phyloP scores from a whole-genome alignment of 2,797 vertebrate species.

The Ctenosaura bakeri region DNA sequence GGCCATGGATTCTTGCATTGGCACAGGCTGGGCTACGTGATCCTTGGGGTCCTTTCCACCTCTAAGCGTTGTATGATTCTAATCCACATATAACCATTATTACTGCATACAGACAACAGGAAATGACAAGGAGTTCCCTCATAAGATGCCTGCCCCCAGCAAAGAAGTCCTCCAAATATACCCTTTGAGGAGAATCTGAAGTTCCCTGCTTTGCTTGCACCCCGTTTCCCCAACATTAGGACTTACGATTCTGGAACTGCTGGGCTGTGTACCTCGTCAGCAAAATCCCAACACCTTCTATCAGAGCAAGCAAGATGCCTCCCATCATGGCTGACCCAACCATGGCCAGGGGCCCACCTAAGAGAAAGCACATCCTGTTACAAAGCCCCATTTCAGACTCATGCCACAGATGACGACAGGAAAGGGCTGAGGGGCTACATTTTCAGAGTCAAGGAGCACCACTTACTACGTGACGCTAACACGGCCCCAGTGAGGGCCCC shows the following conservation, averaged over 20 bases:
- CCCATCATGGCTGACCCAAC: slow-evolving; percentile 94
- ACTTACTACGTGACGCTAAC: slow-evolving; percentile 90
- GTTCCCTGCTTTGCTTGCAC: not conserved
- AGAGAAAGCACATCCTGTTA: not conserved
- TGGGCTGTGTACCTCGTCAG: slow-evolving; percentile 91
- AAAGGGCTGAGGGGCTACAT: not conserved
- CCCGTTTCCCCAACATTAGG: not conserved
- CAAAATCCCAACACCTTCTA: slow-evolving; percentile 94
- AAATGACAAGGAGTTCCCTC: not conserved
- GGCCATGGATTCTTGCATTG: too few relatives aligned
- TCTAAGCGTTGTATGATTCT: too few relatives aligned
- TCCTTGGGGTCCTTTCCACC: too few relatives aligned
- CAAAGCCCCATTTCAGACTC: not conserved
- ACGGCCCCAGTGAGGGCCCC: slow-evolving; percentile 91
- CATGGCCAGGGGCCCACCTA: slow-evolving; percentile 93
- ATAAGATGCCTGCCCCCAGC: not conserved
- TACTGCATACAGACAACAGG: too few relatives aligned
- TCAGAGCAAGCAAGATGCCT: slow-evolving; percentile 88
- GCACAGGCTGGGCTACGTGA: too few relatives aligned
- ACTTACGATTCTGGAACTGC: slow-evolving; percentile 92
- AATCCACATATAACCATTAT: not conserved
- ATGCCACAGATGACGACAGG: not conserved
- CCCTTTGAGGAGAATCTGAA: not conserved
- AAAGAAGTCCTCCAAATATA: not conserved
- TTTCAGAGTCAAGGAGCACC: not conserved